Base-by-base conservation (phyloP, 1,140 invertebrate species). In the Ips typographus region DNA sequence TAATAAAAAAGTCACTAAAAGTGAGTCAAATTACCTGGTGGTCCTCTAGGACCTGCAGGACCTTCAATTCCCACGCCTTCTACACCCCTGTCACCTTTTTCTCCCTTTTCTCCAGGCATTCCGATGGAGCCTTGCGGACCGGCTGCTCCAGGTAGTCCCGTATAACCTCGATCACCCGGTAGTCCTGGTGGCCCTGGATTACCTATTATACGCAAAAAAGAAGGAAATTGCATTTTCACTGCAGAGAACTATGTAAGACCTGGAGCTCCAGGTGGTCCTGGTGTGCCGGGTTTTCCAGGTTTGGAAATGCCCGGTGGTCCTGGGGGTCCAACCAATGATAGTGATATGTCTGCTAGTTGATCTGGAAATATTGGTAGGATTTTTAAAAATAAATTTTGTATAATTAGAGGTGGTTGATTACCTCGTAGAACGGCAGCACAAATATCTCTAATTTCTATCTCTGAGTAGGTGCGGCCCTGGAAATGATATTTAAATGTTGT, bases 41-140 rank as follows among this genome's bases (percentile, higher is more conserved):
- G 65, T 58, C 90, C 90, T 75, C 83, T 80, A 1, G 85, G 82
- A 47, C 91, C 91, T 56, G 85, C 80, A 1, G 86, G 84, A n/a
- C 91, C 91, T 80, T 89, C 89, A 2, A 86, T 71, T 1, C 89
- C 89, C 44, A 89, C 73, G 1, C 89, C 90, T 78, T 90, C 85
- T 0, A 80, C 78, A 1, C 91, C 90, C 77, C 86, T 77, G 4
- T 91, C 90, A 1, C 91, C 91, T 75, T 89, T 90, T 61, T 91
- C 89, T 1, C 90, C 91, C 71, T 86, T 83, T 73, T 87, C 85
- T 1, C 90, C 90, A 52, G 80, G 73, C 4, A 76, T 72, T 4
- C 90, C 90, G 5, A 80, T 77, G 7, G 79, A 80, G 38, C 90
- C 90, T 4, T 82, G 79, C 8, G 81, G 78, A 2, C 89, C 89